Conservation (phyloP, 2,113 vertebrate genomes). For the Albula glossodonta region DNA sequence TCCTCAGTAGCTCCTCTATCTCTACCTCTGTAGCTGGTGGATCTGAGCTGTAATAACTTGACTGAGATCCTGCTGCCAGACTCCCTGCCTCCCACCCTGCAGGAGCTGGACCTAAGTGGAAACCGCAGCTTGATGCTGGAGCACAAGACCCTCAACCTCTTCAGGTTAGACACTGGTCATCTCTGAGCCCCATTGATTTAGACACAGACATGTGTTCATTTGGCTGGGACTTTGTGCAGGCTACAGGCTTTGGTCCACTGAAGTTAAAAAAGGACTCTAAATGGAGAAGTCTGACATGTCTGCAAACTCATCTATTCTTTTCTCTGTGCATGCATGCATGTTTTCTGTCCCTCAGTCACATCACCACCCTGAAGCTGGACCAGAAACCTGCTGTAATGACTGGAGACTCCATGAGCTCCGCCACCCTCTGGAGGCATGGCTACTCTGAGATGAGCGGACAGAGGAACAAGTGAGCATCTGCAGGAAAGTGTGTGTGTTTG, state of each 20-base stretch:
- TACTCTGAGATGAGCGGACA: constrained; percentile 93
- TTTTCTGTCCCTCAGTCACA: constrained; percentile 73
- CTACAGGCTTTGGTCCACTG: too few species aligned
- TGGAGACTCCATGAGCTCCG: constrained; percentile 70
- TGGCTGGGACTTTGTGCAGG: too few species aligned
- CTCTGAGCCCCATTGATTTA: too few species aligned
- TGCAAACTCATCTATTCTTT: not conserved
- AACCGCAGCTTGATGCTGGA: constrained; percentile 89
- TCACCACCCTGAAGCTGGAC: constrained; percentile 91
- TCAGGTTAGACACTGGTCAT: constrained; percentile 75
- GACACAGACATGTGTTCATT: too few species aligned
- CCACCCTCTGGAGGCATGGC: constrained; percentile 85
- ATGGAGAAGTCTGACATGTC: not conserved
- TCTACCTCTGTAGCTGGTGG: constrained; percentile 75
- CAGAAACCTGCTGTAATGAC: constrained; percentile 75
- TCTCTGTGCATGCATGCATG: not conserved
- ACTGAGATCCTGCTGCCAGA: constrained; percentile 91
- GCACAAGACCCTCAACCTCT: constrained; percentile 90
- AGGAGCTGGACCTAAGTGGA: constrained; percentile 90
- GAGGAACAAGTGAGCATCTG: constrained; percentile 88
- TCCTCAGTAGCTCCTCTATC: too few species aligned
- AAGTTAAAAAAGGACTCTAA: too few species aligned
- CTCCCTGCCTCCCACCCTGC: constrained; percentile 80
- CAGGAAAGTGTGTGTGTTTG: constrained; percentile 43
- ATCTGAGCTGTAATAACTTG: constrained; percentile 93